These are phyloP conservation scores for Carlito syrichta DNA, from an alignment of 2,113 vertebrate genomes.

Conservation along the genomic window DNA sequence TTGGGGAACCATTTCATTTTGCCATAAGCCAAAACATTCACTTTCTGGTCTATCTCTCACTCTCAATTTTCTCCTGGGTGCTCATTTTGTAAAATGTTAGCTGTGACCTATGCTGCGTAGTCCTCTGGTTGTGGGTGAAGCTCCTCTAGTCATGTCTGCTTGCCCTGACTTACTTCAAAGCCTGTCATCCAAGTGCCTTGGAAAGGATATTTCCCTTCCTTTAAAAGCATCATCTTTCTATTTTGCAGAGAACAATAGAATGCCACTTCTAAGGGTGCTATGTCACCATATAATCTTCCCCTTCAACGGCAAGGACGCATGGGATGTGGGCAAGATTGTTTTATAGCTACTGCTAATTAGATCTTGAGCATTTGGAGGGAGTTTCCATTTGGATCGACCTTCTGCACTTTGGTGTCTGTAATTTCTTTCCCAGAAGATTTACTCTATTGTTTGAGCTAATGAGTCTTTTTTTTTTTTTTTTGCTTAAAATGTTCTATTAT, in stretches of 20 bases:
- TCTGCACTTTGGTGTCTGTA: neutral
- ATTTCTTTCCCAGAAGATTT: neutral
- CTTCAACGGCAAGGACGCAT: neutral
- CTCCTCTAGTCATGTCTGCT: neutral
- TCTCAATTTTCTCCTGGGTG: neutral
- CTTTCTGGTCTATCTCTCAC: neutral
- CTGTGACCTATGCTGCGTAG: neutral
- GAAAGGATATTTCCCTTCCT: neutral
- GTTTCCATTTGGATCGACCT: neutral
- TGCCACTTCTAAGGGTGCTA: neutral
- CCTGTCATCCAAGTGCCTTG: neutral
- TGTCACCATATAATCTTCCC: neutral
- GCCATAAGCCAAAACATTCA: neutral
- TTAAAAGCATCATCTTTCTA: neutral
- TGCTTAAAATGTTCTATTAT: conserved; percentile 9
- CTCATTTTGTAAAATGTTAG: neutral
- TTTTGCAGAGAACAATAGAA: neutral
- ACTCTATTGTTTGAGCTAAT: neutral
- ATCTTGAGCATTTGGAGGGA: neutral
- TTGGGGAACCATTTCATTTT: conserved; percentile 3
- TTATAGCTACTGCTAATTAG: neutral
- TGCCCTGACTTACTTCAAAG: neutral
- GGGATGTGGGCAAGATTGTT: neutral
- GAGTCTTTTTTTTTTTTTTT: neutral
- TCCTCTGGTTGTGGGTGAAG: neutral